Evolutionary conservation across 2,888 invertebrate species (phyloP).

Genomic region (Pteria penguin): DNA sequence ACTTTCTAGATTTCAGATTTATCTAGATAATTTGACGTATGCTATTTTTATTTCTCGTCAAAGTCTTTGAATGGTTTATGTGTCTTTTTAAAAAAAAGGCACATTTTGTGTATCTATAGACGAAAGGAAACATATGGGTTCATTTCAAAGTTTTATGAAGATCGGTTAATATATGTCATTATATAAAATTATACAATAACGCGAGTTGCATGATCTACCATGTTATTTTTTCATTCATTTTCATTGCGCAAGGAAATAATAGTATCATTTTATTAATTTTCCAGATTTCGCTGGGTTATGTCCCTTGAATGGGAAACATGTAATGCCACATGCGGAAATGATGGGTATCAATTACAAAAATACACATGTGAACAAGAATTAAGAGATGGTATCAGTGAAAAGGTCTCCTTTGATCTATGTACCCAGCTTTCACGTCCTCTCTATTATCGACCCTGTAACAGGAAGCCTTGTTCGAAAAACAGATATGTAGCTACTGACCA

Average conservation of each 20-base stretch:
- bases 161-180: no score
- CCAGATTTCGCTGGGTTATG: conserved; percentile 65
- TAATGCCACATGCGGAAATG: conserved; percentile 57
- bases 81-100: no score
- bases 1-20: no score
- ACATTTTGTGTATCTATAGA: no score
- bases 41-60: no score
- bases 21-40: no score
- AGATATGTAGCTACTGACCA: conserved; percentile 59
- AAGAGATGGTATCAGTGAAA: not conserved
- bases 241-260: not conserved
- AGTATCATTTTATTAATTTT: conserved; percentile 3
- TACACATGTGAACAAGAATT: conserved; percentile 23
- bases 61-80: no score
- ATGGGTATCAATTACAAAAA: conserved; percentile 45
- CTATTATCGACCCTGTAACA: conserved; percentile 46
- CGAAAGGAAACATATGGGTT: no score
- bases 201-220: no score
- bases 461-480: conserved; percentile 46
- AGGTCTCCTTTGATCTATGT: not conserved
- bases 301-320: conserved; percentile 60
- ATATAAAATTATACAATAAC: no score
- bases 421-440: not conserved
- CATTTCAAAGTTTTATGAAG: no score
- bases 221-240: no score